phyloP scores from a whole-genome alignment of 2,888 invertebrate species.

The Stenolophus ochropezus region DNA sequence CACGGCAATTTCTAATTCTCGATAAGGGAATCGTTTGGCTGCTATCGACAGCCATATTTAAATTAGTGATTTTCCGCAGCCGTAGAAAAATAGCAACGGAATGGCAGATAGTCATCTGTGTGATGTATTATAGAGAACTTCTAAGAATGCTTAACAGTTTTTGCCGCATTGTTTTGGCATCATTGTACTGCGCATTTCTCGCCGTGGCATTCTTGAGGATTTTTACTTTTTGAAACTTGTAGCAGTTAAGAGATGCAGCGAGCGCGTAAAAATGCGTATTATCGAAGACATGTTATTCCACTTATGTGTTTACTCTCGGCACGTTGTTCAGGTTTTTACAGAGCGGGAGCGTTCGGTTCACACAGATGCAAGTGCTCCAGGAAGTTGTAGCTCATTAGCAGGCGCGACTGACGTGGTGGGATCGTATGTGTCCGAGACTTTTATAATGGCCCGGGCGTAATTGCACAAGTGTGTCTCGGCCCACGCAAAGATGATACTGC shows the following conservation, averaged over 20 bases:
- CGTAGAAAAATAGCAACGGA: not conserved
- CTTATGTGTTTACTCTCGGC: constrained; percentile 48
- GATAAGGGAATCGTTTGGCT: constrained; percentile 37
- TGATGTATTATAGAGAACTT: not conserved
- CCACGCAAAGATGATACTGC: constrained; percentile 26
- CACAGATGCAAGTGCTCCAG: constrained; percentile 34
- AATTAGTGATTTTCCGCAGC: constrained; percentile 39
- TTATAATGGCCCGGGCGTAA: constrained; percentile 33
- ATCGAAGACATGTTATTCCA: constrained; percentile 59
- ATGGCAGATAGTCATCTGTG: constrained; percentile 17
- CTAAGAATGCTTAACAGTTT: constrained; percentile 4
- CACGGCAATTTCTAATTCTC: constrained; percentile 46
- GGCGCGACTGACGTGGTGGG: constrained; percentile 38
- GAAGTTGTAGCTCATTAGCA: constrained; percentile 47
- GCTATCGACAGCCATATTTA: constrained; percentile 22
- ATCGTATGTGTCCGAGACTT: constrained; percentile 9
- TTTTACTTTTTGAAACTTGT: constrained; percentile 41
- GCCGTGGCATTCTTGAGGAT: constrained; percentile 10
- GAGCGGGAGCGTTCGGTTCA: constrained; percentile 12
- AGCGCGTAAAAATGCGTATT: constrained; percentile 56
- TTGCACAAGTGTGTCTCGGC: constrained; percentile 44
- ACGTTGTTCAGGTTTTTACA: constrained; percentile 42
- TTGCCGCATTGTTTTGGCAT: constrained; percentile 23
- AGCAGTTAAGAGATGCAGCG: constrained; percentile 43
- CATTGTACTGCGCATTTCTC: constrained; percentile 13